Evolutionary conservation across 30 jellyfish, hydroid and myxozoan species (phyloP).

Genomic region (Catostylus mosaicus): DNA sequence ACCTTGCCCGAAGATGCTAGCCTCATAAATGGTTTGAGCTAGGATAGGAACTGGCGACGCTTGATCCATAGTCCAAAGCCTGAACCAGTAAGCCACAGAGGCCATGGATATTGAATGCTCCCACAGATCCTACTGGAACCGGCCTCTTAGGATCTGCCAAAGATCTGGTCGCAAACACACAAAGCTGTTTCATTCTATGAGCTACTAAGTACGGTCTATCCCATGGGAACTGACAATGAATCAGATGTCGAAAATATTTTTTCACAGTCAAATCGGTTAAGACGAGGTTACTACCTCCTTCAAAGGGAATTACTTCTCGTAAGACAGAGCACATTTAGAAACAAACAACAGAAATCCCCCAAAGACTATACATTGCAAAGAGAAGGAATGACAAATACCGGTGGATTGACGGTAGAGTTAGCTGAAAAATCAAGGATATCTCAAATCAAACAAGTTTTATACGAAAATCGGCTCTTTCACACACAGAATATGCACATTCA

Average conservation of each 20-base stretch:
- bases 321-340: conserved; percentile 9
- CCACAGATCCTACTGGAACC: too few species aligned
- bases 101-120: too few species aligned
- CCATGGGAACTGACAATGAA: background rate
- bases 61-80: too few species aligned
- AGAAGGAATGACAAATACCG: conserved; percentile 37
- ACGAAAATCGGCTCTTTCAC: conserved; percentile 73
- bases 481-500: conserved; percentile 48
- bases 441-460: conserved; percentile 42
- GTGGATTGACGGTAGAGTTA: conserved; percentile 47
- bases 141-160: too few species aligned
- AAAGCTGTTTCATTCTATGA: background rate
- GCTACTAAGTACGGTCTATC: background rate
- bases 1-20: too few species aligned
- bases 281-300: conserved; percentile 5
- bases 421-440: conserved; percentile 50
- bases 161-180: too few species aligned
- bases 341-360: conserved; percentile 40
- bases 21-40: too few species aligned
- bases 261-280: conserved; percentile 3
- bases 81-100: too few species aligned
- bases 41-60: too few species aligned
- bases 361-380: conserved; percentile 33
- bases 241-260: background rate
- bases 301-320: conserved; percentile 21